Evolutionary conservation across 2,113 vertebrate species (phyloP), one percentile per base, ranked within the genome.

Genomic region (Ivindomyrus marchei): DNA sequence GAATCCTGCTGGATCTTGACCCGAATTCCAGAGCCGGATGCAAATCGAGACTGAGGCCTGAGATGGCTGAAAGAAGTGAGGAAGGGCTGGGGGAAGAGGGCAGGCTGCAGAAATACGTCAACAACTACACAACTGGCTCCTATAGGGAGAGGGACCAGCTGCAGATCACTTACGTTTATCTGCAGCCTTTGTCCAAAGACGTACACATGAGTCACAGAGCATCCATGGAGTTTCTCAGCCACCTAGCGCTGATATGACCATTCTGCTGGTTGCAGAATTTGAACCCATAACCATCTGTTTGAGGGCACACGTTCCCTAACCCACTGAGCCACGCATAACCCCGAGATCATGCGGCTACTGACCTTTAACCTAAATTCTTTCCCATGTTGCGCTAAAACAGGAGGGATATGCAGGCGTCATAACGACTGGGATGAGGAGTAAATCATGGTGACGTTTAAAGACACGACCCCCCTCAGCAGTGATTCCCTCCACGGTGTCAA

Each of bases 31-130:
- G 21, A 47, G 19, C 17, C 21, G n/a, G 19, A 84, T 24, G 45
- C 90, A 91, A 89, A 91, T 90, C 90, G 91, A 80, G 91, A 49
- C 86, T 62, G 88, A 89, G 88, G 90, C 88, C 89, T 89, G 90
- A 91, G 93, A 90, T 56, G 88, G 90, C 91, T 90, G 90, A 90
- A 85, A 89, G 90, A 62, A 89, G 89, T 77, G 39, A 83, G 56
- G 42, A 88, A 58, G 42, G 56, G 58, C 66, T 90, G 74, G 11
- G 74, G 77, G 50, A 15, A 36, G 7, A 39, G 1, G 36, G 4
- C 36, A 77, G 90, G 89, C 90, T 89, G 89, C 31, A 53, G 85
- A 86, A 89, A n/a, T 10, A 9, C n/a, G 6, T 42, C 15, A 47
- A 13, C 6, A 49, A 13, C 45, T 49, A 85, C 70, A 11, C 2